phyloP scores from a whole-genome alignment of 2,888 invertebrate genomes.

The Phasia obesa region DNA sequence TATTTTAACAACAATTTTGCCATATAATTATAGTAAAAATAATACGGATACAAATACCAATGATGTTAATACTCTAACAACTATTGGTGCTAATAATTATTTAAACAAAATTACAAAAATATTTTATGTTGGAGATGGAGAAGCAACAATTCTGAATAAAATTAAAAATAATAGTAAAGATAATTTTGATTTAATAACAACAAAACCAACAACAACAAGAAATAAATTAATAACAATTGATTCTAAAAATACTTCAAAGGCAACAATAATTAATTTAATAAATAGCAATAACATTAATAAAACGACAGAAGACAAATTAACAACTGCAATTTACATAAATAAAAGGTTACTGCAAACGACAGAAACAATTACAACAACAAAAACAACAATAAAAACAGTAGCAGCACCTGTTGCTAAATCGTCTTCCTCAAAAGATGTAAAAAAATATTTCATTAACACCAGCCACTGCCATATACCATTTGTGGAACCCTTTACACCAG shows the following conservation, averaged over 20 bases:
- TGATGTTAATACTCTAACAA: background rate
- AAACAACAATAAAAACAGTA: background rate
- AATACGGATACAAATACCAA: background rate
- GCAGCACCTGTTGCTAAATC: slow-evolving; percentile 17
- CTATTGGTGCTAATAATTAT: slow-evolving; percentile 6
- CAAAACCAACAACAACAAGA: background rate
- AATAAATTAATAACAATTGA: background rate
- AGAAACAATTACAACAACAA: background rate
- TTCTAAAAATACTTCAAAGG: slow-evolving; percentile 13
- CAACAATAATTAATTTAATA: slow-evolving; percentile 28
- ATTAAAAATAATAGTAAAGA: slow-evolving; percentile 19
- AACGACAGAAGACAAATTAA: slow-evolving; percentile 15
- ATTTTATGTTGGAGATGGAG: background rate
- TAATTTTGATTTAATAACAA: slow-evolving; percentile 37
- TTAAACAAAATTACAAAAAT: background rate
- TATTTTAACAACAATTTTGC: background rate
- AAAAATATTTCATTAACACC: slow-evolving; percentile 82
- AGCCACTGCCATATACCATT: slow-evolving; percentile 86
- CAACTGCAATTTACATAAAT: slow-evolving; percentile 37
- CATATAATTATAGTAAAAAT: background rate
- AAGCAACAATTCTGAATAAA: slow-evolving; percentile 8
- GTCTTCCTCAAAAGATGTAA: background rate
- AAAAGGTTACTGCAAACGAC: slow-evolving; percentile 25
- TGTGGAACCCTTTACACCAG: slow-evolving; percentile 84
- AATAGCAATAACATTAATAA: slow-evolving; percentile 9